These are phyloP conservation scores for Drosophila ficusphila DNA, from an alignment of 1,140 invertebrate species.

Conservation along the genomic window DNA sequence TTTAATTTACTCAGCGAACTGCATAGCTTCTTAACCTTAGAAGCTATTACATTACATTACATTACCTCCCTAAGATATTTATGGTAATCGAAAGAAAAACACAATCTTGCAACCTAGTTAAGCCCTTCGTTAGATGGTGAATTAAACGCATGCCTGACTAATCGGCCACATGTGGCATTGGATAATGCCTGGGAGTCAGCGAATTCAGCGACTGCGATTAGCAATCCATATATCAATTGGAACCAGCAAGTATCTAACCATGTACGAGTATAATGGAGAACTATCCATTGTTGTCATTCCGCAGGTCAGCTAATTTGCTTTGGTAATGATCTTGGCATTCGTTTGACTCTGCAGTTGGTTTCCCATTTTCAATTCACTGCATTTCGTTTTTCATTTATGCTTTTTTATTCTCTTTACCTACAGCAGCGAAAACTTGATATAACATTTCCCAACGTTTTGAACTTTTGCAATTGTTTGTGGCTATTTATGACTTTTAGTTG, in stretches of 20 bases:
- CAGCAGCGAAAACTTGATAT: not conserved
- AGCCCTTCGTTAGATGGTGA: not conserved
- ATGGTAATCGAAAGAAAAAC: not conserved
- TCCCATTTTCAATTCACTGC: slow-evolving; percentile 32
- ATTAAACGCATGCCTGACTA: slow-evolving; percentile 16
- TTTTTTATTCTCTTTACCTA: slow-evolving; percentile 1
- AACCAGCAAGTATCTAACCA: not conserved
- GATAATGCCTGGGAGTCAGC: not conserved
- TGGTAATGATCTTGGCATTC: slow-evolving; percentile 50
- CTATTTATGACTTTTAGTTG: slow-evolving; percentile 4
- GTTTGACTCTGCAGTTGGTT: slow-evolving; percentile 18
- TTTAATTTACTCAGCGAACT: not conserved
- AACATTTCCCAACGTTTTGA: slow-evolving; percentile 30
- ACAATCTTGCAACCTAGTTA: not conserved
- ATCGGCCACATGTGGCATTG: slow-evolving; percentile 21
- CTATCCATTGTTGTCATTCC: slow-evolving; percentile 12
- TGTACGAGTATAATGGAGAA: not conserved
- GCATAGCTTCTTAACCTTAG: too few species aligned
- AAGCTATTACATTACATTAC: too few species aligned
- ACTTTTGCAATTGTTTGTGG: slow-evolving; percentile 33
- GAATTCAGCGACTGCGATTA: slow-evolving; percentile 2
- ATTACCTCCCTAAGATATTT: not conserved
- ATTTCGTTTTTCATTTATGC: slow-evolving; percentile 7
- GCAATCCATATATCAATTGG: not conserved
- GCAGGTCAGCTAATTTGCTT: slow-evolving; percentile 23